Evolutionary conservation across 2,888 invertebrate species (phyloP).

Genomic region (Dasysyrphus albostriatus): DNA sequence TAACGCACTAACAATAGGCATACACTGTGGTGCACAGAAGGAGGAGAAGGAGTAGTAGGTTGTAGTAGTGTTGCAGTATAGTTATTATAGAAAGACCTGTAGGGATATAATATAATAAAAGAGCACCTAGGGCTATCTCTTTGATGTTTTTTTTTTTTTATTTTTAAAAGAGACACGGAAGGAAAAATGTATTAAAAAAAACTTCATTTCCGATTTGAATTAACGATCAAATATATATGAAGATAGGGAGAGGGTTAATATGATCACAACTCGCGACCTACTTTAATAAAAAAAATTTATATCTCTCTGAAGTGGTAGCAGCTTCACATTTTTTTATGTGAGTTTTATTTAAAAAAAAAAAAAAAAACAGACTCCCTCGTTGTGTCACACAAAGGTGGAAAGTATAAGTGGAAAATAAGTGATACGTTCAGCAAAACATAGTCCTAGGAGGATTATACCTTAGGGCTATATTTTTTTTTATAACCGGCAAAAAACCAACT

Average conservation of each 20-base stretch:
- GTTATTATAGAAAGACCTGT: conserved; percentile 30
- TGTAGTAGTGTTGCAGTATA: conserved; percentile 2
- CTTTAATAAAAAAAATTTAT: conserved; percentile 35
- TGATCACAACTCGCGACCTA: conserved; percentile 70
- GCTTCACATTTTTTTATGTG: conserved; percentile 34
- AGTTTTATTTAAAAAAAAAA: not conserved
- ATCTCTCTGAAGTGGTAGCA: conserved; percentile 43
- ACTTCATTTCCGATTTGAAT: conserved; percentile 74
- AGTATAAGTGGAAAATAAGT: conserved; percentile 60
- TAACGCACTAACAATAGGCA: conserved; percentile 49
- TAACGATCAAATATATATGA: conserved; percentile 57
- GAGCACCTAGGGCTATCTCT: conserved; percentile 63
- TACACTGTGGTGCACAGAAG: not conserved
- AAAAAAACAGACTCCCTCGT: conserved; percentile 58
- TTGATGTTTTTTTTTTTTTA: conserved; percentile 13
- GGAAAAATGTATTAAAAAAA: conserved; percentile 32
- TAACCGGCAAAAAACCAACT: conserved; percentile 26
- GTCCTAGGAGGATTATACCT: conserved; percentile 52
- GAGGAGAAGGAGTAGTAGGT: conserved; percentile 48
- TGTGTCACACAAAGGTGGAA: conserved; percentile 53
- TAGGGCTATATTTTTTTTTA: conserved; percentile 25
- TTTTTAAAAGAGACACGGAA: not conserved
- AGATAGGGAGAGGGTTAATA: conserved; percentile 75
- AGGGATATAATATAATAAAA: conserved; percentile 56
- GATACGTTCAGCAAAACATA: conserved; percentile 59